Evolutionary conservation across 2,888 invertebrate genomes (phyloP), one percentile per base, ranked within the genome.

Genomic region (Eulithis testata): DNA sequence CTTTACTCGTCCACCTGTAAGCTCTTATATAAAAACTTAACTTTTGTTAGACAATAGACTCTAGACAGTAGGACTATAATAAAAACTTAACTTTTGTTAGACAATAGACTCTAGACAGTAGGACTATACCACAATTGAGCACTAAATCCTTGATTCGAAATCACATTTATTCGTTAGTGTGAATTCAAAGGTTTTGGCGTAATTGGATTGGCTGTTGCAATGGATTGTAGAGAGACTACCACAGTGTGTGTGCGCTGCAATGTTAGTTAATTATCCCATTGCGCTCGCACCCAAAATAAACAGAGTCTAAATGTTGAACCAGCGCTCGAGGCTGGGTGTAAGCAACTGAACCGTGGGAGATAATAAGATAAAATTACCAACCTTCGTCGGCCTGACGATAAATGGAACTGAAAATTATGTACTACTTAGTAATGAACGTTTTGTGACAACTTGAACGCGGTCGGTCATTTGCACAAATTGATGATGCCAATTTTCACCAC

Each of bases 391-490:
- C 83, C 79, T 74, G 75, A 71, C 77, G 77, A 84, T 85, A 85
- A 83, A 80, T 80, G 74, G 74, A 75, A 75, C 81, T 77, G 76
- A 77, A 81, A 49, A 79, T 47, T 21, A 49, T 49, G 73, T 78
- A 36, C 31, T 76, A 73, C 40, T 40, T 40, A 40, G 40, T 78
- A 76, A 79, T 77, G 82, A 79, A 77, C 75, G 80, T 82, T 84
- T 81, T 76, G 78, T 69, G 76, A 82, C 81, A 82, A 81, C 79
- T 82, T 81, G 75, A 79, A 80, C 74, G 76, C 72, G 76, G 76
- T 65, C 76, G 75, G 80, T 80, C 77, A 84, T 84, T 86, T 83
- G 71, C 72, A 69, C 74, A 82, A 85, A 84, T 83, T 81, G 78
- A 84, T 82, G 80, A 78, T 68, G 73, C 73, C 78, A 81, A 82